Base-by-base conservation (phyloP, 2,797 vertebrate genomes). In the Siniperca obscura region DNA sequence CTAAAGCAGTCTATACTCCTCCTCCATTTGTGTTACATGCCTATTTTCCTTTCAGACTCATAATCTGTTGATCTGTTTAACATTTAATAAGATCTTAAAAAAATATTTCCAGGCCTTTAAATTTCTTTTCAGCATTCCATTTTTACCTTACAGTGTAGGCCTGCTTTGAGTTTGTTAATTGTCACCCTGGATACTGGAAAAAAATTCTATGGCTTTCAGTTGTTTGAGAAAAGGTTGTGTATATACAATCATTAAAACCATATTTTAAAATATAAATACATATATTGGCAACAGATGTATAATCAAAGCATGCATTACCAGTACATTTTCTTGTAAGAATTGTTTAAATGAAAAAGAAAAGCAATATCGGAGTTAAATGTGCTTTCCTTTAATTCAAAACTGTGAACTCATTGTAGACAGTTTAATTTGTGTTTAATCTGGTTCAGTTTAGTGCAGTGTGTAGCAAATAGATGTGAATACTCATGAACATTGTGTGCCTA, bases 401-500 rank as follows among this genome's bases (percentile, higher is more conserved):
- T 85, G 77, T 90, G 81, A 90, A 74, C 30, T 81, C 3, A 61
- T 83, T 52, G 73, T 50, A 21, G 75, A 40, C 67, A 5, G 56
- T 84, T 80, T 66, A 17, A 36, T 75, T n/a, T 76, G 81, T 87
- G 73, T 90, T 70, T 8, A 46, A 55, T 81, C 62, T 10, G 22
- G 57, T 81, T 75, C 40, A 67, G 53, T 84, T 70, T 34, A 75
- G 68, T 87, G 67, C 75, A 68, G 34, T 75, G 74, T 88, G 76
- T 81, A 78, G 74, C 78, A 89, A 82, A 81, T 70, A 42, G 57
- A 62, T 76, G 78, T 86, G 40, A 81, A 82, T 67, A 64, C 66
- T 86, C 66, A 75, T 86, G 42, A 79, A 86, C 74, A 82, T 78
- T 42, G 27, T 86, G 86, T 90, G 88, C 85, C 83, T 90, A 57